Percentiles rank a stretch among this genome's conserved stretches.
Evolutionary conservation across 1,140 invertebrate genomes (phyloP).

Genomic region (Megalopta genalis): DNA sequence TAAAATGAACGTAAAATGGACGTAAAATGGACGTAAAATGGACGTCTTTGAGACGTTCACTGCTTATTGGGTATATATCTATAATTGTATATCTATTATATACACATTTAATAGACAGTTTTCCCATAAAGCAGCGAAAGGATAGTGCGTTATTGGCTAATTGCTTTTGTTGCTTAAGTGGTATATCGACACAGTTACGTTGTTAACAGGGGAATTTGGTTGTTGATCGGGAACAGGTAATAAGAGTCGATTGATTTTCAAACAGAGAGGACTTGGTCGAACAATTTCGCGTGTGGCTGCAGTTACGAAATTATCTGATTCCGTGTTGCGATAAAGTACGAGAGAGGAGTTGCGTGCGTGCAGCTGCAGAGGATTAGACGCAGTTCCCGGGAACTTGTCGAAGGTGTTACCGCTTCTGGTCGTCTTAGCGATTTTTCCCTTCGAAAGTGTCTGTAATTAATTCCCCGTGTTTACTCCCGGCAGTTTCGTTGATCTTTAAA

Average conservation of each 20-base stretch:
- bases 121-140: too few relatives aligned
- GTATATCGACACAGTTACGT: too few relatives aligned
- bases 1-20: too few relatives aligned
- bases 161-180: too few relatives aligned
- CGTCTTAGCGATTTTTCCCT: slow-evolving; percentile 5
- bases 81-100: too few relatives aligned
- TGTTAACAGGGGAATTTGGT: too few relatives aligned
- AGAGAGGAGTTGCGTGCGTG: slow-evolving; percentile 4
- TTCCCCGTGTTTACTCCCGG: not conserved
- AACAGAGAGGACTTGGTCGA: not conserved
- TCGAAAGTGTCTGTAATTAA: not conserved
- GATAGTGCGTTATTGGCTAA: too few relatives aligned
- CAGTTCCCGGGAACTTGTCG: slow-evolving; percentile 3
- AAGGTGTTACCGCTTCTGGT: slow-evolving; percentile 1
- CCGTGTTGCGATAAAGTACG: slow-evolving; percentile 11
- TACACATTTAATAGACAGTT: too few relatives aligned
- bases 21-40: too few relatives aligned
- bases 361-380: not conserved
- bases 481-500: slow-evolving; percentile 8
- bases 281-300: not conserved
- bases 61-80: too few relatives aligned
- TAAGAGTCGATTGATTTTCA: slow-evolving; percentile 15
- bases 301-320: slow-evolving; percentile 31
- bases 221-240: too few relatives aligned
- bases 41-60: too few relatives aligned